Evolutionary conservation across 2,797 vertebrate genomes (phyloP), one percentile per base, ranked within the genome.

Genomic region (Parambassis ranga): DNA sequence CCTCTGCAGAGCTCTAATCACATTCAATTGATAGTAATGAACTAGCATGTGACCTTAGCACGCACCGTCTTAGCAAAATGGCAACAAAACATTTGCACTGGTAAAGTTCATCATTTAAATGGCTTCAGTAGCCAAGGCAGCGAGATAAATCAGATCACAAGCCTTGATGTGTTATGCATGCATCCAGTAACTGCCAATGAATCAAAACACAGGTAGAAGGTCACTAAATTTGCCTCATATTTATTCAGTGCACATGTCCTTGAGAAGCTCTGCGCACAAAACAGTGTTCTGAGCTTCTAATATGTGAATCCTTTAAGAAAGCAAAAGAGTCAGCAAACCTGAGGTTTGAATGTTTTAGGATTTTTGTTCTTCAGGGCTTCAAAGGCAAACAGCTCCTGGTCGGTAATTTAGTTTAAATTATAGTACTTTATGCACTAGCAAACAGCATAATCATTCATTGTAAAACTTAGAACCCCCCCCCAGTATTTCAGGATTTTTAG

Each of bases 151-250:
- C 80, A 81, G 76, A 86, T 87, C 83, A 79, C 64, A 82, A n/a
- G 67, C 81, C 84, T 89, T 80, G 74, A 85, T 87, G 75, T 79
- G 84, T 82, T 88, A 81, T 83, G 86, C 88, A 85, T 90, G 83
- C 82, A 75, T 81, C 72, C 70, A 75, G 86, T 79, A 81, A 87
- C 82, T 86, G 78, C 81, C 80, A 84, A 81, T 88, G 88, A 88
- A 90, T 91, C 90, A 90, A 89, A 89, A 89, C 75, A 82, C 79
- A 77, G 84, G 81, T 88, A 86, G 88, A 92, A 91, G 92, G 90
- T 91, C 90, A 89, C 67, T 76, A 71, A 77, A 85, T 89, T 73
- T 84, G 67, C 71, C 76, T 87, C 76, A 77, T 87, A 85, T 91
- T 91, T 90, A 87, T 92, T 90, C 88, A 89, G 49, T 71, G 46